These are phyloP conservation scores for Pao palembangensis DNA, from an alignment of 2,113 vertebrate species.

Conservation along the genomic window DNA sequence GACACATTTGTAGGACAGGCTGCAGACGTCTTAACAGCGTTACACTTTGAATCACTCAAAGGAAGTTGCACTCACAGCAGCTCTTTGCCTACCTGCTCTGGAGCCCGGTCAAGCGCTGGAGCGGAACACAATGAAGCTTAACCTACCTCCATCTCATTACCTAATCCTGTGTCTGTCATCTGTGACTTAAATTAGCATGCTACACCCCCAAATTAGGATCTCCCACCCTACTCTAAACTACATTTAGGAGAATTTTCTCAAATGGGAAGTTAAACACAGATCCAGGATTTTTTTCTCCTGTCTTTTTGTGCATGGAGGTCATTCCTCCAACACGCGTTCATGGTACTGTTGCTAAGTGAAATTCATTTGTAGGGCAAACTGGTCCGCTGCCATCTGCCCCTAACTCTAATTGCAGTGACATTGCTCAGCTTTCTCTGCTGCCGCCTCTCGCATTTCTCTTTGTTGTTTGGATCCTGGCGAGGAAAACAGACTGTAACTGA, in stretches of 20 bases:
- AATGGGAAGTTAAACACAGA: neutral
- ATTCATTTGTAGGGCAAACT: slow-evolving; percentile 61
- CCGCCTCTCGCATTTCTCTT: neutral
- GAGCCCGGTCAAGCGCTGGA: slow-evolving; percentile 1
- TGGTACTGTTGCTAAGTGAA: slow-evolving; percentile 66
- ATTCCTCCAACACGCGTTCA: slow-evolving; percentile 46
- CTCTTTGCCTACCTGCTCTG: slow-evolving; percentile 29
- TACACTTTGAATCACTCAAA: slow-evolving; percentile 31
- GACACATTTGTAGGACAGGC: slow-evolving; percentile 14
- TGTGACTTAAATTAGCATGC: neutral
- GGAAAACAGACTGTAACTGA: slow-evolving; percentile 7
- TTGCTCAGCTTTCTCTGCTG: slow-evolving; percentile 13
- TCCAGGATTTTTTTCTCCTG: slow-evolving; percentile 2
- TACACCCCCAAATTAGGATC: neutral
- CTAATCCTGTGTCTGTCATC: slow-evolving; percentile 3
- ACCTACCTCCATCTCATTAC: slow-evolving; percentile 3
- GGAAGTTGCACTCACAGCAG: slow-evolving; percentile 20
- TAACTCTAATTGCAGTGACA: slow-evolving; percentile 48
- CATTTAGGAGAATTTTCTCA: neutral
- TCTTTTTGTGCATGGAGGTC: slow-evolving; percentile 8
- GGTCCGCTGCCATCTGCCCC: slow-evolving; percentile 50
- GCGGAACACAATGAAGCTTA: slow-evolving; percentile 19
- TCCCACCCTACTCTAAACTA: neutral
- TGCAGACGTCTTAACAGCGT: slow-evolving; percentile 22
- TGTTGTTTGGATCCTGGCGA: slow-evolving; percentile 4